Evolutionary conservation across 2,797 vertebrate species (phyloP), one percentile per base, ranked within the genome.

Genomic region (Silurus aristotelis): DNA sequence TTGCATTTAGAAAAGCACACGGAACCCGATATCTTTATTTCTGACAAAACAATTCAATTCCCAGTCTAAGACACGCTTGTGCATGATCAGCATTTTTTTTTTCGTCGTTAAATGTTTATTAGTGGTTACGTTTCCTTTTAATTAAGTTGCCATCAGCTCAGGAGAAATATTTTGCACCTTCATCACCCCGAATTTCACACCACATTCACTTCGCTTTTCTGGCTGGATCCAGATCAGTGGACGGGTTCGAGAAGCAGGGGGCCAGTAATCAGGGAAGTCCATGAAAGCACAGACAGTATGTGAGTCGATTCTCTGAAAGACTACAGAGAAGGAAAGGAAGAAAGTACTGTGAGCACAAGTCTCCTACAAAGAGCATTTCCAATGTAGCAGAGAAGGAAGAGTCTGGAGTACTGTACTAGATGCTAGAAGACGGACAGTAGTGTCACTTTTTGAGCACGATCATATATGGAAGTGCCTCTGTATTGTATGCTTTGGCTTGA

Each of bases 61-160:
- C 13, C n/a, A 15, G 22, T 80, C n/a, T 43, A 43, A 76, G 82
- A 64, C 71, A 52, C 8, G 71, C 25, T 66, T 76, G n/a, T n/a
- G 46, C 22, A 55, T 60, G 58, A 82, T 86, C 63, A 78, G 78
- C 25, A n/a, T 22, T 68, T 76, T 85, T 68, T 63, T 46, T 10
- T 25, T 9, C 13, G 48, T 82, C 71, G 67, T 84, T 79, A 60
- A 71, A 85, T 63, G 38, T 71, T 85, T 38, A 80, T 85, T 80
- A 85, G 55, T 27, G 6, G 31, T 48, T 76, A 60, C 19, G 8
- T 82, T 85, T 68, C 71, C 31, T 76, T 81, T 85, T 82, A 55
- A 85, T n/a, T 67, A 20, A 76, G 70, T 68, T 75, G 13, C 48
- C 71, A 75, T 77, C 70, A 82, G 79, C 61, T 8, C 52, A 13